Percentiles rank a stretch among this genome's conserved stretches.
Evolutionary conservation across 2,113 vertebrate genomes (phyloP).

Genomic region (Salvelinus alpinus): DNA sequence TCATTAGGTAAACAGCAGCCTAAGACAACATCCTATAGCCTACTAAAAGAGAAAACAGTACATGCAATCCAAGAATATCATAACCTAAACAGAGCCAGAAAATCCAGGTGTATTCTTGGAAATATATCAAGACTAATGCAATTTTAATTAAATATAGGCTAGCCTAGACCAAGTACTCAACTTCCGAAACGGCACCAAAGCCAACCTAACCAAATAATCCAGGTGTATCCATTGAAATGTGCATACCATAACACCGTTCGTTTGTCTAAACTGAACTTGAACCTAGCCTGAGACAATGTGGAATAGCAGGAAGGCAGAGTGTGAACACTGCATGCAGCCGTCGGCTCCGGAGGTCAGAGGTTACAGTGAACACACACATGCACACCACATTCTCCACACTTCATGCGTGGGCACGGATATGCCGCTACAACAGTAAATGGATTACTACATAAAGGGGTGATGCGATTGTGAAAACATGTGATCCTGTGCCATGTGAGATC

Average conservation of each 20-base stretch:
- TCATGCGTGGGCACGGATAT: background rate
- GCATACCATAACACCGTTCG: conserved; percentile 14
- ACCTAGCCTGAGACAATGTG: conserved; percentile 12
- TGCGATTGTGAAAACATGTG: background rate
- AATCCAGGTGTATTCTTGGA: too few relatives aligned
- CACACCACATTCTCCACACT: conserved; percentile 34
- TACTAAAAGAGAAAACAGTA: too few relatives aligned
- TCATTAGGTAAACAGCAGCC: too few relatives aligned
- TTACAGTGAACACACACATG: conserved; percentile 13
- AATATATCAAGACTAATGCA: too few relatives aligned
- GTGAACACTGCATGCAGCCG: conserved; percentile 47
- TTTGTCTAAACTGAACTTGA: conserved; percentile 30
- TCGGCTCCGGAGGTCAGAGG: conserved; percentile 23
- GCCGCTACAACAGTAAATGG: background rate
- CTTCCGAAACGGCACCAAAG: background rate
- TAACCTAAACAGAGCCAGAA: too few relatives aligned
- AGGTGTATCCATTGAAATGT: conserved; percentile 29
- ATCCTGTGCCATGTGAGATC: background rate
- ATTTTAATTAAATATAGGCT: too few relatives aligned
- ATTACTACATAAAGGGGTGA: background rate
- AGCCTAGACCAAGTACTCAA: too few relatives aligned
- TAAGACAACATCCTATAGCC: too few relatives aligned
- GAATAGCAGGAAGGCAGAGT: background rate
- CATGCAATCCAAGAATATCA: too few relatives aligned
- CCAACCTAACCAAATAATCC: conserved; percentile 15